These are phyloP conservation scores for Lasioglossum baleicum DNA, from an alignment of 1,140 invertebrate species.

Conservation along the genomic window DNA sequence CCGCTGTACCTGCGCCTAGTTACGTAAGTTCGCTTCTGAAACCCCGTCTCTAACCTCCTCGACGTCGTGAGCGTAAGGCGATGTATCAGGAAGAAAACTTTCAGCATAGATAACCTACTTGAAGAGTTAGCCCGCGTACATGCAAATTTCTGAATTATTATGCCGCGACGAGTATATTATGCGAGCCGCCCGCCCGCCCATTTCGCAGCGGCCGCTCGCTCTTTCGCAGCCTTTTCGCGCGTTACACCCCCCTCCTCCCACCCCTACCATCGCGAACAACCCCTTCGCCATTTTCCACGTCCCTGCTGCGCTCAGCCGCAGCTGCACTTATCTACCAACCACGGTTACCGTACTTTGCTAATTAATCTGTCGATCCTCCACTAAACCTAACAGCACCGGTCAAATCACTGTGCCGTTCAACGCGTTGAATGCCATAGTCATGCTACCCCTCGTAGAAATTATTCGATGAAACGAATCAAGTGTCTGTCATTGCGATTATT, in stretches of 20 bases:
- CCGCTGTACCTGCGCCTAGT: slow-evolving; percentile 58
- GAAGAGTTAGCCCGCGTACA: slow-evolving; percentile 80
- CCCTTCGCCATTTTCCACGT: slow-evolving; percentile 1
- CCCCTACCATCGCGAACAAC: neutral
- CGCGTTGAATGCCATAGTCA: no score
- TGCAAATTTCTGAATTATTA: slow-evolving; percentile 81
- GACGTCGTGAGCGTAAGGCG: slow-evolving; percentile 64
- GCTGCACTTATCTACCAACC: slow-evolving; percentile 58
- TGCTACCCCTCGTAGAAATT: no score
- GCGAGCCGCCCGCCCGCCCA: slow-evolving; percentile 43
- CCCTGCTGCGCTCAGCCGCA: slow-evolving; percentile 45
- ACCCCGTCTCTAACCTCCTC: slow-evolving; percentile 43
- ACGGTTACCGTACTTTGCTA: slow-evolving; percentile 36
- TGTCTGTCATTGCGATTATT: no score
- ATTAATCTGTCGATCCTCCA: slow-evolving; percentile 67
- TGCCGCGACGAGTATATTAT: slow-evolving; percentile 74
- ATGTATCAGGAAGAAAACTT: slow-evolving; percentile 77
- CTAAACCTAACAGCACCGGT: no score
- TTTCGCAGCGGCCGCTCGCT: slow-evolving; percentile 36
- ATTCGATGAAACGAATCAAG: no score
- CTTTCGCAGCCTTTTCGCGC: slow-evolving; percentile 43
- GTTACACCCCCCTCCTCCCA: neutral
- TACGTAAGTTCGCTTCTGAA: slow-evolving; percentile 69
- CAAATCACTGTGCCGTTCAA: no score
- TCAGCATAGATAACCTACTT: slow-evolving; percentile 80